Conservation (phyloP, 2,113 vertebrate genomes). For the Peromyscus maniculatus region DNA sequence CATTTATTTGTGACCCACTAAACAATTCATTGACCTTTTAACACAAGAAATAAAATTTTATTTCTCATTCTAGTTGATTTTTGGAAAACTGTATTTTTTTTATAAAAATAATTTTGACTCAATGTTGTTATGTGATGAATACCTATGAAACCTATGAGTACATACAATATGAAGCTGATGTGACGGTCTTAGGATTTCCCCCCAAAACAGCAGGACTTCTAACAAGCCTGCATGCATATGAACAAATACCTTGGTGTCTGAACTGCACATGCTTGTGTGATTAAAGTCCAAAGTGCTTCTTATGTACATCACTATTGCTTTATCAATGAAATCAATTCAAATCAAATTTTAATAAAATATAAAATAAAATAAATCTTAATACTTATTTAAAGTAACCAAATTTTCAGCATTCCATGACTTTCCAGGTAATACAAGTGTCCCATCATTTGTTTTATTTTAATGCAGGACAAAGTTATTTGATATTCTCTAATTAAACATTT, state of each 20-base stretch:
- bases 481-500: background rate
- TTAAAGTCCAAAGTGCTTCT: background rate
- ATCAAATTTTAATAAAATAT: too few species aligned
- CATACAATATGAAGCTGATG: background rate
- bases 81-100: background rate
- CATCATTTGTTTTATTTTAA: conserved; percentile 10
- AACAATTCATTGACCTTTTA: background rate
- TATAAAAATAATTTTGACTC: background rate
- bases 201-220: background rate
- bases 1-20: background rate
- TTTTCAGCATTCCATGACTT: background rate
- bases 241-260: background rate
- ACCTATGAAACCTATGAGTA: background rate
- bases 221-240: background rate
- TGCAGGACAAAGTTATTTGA: background rate
- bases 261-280: background rate
- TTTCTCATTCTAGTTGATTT: background rate
- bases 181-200: background rate
- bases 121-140: background rate
- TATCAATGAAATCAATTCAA: background rate
- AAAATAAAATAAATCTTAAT: too few species aligned
- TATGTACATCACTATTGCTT: background rate
- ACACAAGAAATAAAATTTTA: background rate
- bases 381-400: background rate
- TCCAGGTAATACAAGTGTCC: background rate